Percentiles rank a stretch among this genome's conserved stretches.
phyloP scores from a whole-genome alignment of 2,113 vertebrate genomes.

The Mirza zaza region DNA sequence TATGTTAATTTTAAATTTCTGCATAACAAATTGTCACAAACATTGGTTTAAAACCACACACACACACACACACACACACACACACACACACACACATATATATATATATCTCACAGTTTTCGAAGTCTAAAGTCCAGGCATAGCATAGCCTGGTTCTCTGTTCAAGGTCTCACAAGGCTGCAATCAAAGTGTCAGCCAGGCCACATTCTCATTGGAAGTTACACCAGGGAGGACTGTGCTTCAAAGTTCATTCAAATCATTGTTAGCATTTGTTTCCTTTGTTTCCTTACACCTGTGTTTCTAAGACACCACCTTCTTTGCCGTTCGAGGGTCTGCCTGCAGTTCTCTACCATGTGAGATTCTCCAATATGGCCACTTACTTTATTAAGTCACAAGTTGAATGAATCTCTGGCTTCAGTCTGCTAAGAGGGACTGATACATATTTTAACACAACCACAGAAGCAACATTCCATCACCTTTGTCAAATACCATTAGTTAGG shows the following conservation, averaged over 20 bases:
- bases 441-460: background rate
- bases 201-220: background rate
- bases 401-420: background rate
- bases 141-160: background rate
- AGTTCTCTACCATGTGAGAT: background rate
- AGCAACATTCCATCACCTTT: background rate
- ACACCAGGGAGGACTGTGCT: background rate
- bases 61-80: too few relatives aligned
- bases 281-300: background rate
- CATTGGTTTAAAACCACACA: background rate
- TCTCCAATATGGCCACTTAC: background rate
- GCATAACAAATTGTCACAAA: background rate
- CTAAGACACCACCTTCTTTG: background rate
- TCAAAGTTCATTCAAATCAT: background rate
- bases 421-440: background rate
- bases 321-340: background rate
- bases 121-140: fast-evolving
- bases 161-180: background rate
- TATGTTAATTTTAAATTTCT: background rate
- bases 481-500: background rate
- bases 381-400: background rate
- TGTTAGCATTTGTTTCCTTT: background rate
- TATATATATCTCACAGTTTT: background rate
- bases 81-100: too few relatives aligned
- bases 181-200: background rate